These are phyloP conservation scores for Ciona savignyi DNA, from an alignment of 23 tunicate genomes.

Conservation along the genomic window DNA sequence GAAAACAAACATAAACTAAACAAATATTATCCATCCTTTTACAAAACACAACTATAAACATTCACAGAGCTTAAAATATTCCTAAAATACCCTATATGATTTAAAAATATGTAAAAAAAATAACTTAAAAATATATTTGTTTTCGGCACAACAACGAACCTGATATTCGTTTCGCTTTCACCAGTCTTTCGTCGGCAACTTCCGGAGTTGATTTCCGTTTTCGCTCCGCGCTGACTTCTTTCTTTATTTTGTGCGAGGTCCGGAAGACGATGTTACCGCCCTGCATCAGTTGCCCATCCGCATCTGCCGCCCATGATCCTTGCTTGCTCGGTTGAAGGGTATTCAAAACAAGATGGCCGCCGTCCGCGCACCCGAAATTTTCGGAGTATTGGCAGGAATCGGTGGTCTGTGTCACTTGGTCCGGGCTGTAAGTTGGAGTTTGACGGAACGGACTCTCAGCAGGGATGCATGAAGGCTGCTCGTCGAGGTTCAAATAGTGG, in stretches of 20 bases:
- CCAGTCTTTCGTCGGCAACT: background rate
- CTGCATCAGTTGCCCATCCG: background rate
- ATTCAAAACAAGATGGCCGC: background rate
- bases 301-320: background rate
- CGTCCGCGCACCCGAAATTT: background rate
- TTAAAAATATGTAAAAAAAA: no score
- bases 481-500: background rate
- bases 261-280: background rate
- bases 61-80: no score
- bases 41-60: no score
- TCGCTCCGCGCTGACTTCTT: background rate
- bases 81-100: no score
- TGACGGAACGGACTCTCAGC: background rate
- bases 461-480: background rate
- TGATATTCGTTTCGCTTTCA: background rate
- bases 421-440: background rate
- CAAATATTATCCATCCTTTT: no score
- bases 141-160: background rate
- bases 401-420: background rate
- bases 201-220: background rate
- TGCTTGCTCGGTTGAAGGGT: background rate
- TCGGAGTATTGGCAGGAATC: background rate
- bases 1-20: no score
- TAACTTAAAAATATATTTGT: no score
- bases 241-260: background rate